These are phyloP conservation scores for Stegodyphus dumicola DNA, from an alignment of 1,140 invertebrate genomes.

Conservation along the genomic window DNA sequence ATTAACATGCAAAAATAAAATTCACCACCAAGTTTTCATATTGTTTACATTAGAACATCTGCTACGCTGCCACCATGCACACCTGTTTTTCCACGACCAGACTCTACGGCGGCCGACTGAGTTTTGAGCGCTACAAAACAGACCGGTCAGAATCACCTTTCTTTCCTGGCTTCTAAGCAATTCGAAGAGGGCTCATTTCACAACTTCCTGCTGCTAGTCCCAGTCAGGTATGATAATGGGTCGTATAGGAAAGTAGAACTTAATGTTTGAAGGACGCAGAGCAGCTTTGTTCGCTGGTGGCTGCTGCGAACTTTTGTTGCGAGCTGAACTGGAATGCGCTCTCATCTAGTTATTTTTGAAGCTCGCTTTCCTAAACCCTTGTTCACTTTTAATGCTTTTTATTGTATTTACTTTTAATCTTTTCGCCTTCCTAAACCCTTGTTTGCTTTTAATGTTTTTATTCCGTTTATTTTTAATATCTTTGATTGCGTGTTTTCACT, in stretches of 20 bases:
- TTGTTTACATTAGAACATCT: constrained; percentile 49
- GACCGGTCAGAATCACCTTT: constrained; percentile 24
- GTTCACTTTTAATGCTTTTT: neutral
- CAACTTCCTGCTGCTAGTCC: constrained; percentile 16
- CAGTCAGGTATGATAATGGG: constrained; percentile 41
- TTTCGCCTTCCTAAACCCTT: neutral
- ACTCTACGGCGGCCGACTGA: neutral
- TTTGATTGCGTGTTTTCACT: too few relatives aligned
- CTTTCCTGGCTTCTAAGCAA: constrained; percentile 18
- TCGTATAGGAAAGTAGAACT: constrained; percentile 31
- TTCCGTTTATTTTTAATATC: too few relatives aligned
- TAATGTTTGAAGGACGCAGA: constrained; percentile 18
- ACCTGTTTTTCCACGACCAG: constrained; percentile 29
- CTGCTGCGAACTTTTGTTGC: neutral
- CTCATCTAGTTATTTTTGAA: neutral
- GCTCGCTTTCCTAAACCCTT: neutral
- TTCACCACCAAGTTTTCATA: neutral
- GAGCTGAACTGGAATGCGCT: neutral
- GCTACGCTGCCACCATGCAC: neutral
- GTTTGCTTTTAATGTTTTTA: neutral
- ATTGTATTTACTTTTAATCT: neutral
- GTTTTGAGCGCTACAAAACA: neutral
- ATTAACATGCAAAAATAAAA: too few relatives aligned
- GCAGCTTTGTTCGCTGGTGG: too few relatives aligned
- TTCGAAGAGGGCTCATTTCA: constrained; percentile 1